Evolutionary conservation across 2,888 invertebrate genomes (phyloP), one percentile per base, ranked within the genome.

Genomic region (Acrobeloides nanus): DNA sequence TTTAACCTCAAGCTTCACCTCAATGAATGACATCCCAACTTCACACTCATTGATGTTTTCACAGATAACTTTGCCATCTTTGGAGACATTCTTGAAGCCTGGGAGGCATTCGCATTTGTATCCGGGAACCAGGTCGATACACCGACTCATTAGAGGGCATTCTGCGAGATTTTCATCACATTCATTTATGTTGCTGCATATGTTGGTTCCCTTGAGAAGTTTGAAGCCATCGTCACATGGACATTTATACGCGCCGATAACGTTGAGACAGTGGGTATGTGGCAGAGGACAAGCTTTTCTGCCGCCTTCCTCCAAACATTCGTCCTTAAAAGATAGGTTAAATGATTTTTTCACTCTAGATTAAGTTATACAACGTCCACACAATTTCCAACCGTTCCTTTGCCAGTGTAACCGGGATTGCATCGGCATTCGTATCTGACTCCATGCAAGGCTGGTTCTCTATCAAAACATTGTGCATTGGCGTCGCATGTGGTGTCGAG

Each of bases 111-210:
- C 23, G n/a, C 39, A 38, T 20, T 21, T 23, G 34, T 38, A 38
- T 38, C 4, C 4, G 10, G 47, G 47, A 10, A 37, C 33, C 25
- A 15, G 18, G 15, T 47, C 48, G 15, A 48, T 17, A 24, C 48
- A 48, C n/a, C 33, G 38, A 7, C 24, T 25, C 37, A 46, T 46
- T 10, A 46, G 38, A 10, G 47, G 48, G 24, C 48, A 48, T 5
- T 46, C n/a, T 1, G 47, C 26, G 18, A 12, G 15, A 17, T 37
- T 45, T 25, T 48, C 40, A 4, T 48, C 34, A 33, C 48, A 48
- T 25, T 48, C 48, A 26, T 48, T 42, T 23, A 47, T 46, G 24
- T 47, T 48, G 18, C 31, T 35, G 15, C 48, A 48, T 12, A 44
- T 18, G 25, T 38, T 27, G 2, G 20, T 12, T 12, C 39, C 47